A percentile compares a stretch with the other conserved stretches of the same genome.
Conservation (phyloP, 2,888 invertebrate species). For the Acronicta leporina region DNA sequence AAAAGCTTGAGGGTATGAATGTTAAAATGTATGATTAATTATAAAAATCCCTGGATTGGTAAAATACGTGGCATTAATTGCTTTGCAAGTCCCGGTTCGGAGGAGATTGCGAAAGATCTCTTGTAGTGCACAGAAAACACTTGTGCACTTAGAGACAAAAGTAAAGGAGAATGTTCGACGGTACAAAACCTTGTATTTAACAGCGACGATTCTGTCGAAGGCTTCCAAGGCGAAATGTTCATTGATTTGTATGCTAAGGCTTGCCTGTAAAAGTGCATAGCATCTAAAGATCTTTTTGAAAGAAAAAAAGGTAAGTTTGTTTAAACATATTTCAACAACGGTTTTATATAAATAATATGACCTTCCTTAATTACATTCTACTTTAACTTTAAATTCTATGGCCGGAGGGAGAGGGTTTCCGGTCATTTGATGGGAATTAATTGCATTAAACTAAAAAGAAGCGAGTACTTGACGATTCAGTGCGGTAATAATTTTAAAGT, state of each 20-base stretch:
- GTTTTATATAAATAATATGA: too few relatives aligned
- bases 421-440: conserved; percentile 17
- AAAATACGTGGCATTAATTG: not conserved
- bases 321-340: not conserved
- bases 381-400: too few relatives aligned
- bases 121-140: conserved; percentile 17
- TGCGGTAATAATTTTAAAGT: conserved; percentile 40
- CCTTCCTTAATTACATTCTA: too few relatives aligned
- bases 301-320: not conserved
- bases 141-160: conserved; percentile 39
- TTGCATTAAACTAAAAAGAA: conserved; percentile 20
- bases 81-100: conserved; percentile 42
- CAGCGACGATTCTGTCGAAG: conserved; percentile 44
- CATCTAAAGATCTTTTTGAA: conserved; percentile 4
- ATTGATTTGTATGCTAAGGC: conserved; percentile 36
- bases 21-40: too few relatives aligned
- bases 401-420: too few relatives aligned
- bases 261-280: conserved; percentile 21
- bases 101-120: conserved; percentile 36
- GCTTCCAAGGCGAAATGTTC: conserved; percentile 29
- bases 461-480: conserved; percentile 13
- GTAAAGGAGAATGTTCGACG: conserved; percentile 49
- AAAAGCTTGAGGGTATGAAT: too few relatives aligned
- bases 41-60: too few relatives aligned
- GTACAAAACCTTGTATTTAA: conserved; percentile 52